Evolutionary conservation across 1,140 invertebrate species (phyloP), one percentile per base, ranked within the genome.

Genomic region (Ladona fulva): DNA sequence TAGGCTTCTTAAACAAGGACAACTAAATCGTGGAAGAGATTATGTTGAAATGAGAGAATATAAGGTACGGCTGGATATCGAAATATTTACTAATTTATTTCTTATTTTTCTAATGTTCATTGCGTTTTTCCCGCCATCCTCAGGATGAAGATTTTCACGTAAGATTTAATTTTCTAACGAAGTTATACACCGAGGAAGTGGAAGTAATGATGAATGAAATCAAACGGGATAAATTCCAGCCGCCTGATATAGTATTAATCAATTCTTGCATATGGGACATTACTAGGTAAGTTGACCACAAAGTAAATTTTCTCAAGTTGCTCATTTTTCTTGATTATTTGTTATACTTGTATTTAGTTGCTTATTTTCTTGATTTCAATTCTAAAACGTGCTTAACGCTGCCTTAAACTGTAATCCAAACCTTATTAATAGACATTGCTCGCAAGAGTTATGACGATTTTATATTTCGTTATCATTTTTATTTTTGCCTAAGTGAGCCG

Each of bases 211-310:
- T 75, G 24, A 16, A 75, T 75, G 74, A 75, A 6, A 24, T 75
- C 29, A 24, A 37, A 25, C 12, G 24, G 16, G 24, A 75, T 19
- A 75, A 75, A 75, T 25, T 1, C 24, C 14, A 14, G 11, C 1
- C 76, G 11, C 86, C 86, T 59, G 86, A 88, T 83, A 80, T 87
- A 6, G 80, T 89, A 3, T 83, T 87, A 16, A 85, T 88, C 80
- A 88, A 87, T 80, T 87, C 86, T 44, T 87, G 86, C 78, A 78
- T 88, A 0, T 89, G 87, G 87, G 87, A 89, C 80, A 83, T 87
- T 3, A 76, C 74, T 14, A 74, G 81, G 78, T 81, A 79, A 52
- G 24, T 79, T 3, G 8, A 37, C 3, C 8, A 8, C 29, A 37
- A 37, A 37, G n/a, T n/a, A n/a, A n/a, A n/a, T n/a, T n/a, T n/a